Percentiles rank a stretch among this genome's conserved stretches.
Conservation (phyloP, 1,140 invertebrate species). For the Gonatopus flavifemur region DNA sequence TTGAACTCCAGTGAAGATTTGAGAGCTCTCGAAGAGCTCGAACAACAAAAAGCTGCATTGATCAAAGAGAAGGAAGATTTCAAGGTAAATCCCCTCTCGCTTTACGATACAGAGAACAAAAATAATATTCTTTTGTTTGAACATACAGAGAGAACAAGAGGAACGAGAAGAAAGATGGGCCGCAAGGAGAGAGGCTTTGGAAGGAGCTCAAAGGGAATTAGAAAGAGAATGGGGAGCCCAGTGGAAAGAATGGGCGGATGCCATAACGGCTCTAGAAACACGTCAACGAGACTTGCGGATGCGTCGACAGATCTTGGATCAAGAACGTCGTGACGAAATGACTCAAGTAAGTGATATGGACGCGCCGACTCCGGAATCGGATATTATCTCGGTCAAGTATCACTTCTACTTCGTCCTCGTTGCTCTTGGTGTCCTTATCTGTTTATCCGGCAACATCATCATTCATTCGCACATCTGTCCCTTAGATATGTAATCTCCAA, state of each 20-base stretch:
- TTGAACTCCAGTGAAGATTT: constrained; percentile 56
- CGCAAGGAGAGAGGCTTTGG: constrained; percentile 52
- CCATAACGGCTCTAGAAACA: constrained; percentile 50
- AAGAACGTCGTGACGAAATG: constrained; percentile 59
- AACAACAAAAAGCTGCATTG: constrained; percentile 56
- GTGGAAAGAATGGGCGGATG: constrained; percentile 56
- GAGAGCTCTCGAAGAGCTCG: constrained; percentile 51
- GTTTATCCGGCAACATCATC: constrained; percentile 58
- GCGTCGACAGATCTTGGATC: constrained; percentile 51
- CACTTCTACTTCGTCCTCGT: constrained; percentile 55
- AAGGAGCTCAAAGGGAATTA: constrained; percentile 57
- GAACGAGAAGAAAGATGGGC: constrained; percentile 60
- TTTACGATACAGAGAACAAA: neutral
- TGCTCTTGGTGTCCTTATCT: constrained; percentile 54
- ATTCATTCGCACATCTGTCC: constrained; percentile 57
- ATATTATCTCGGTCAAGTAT: constrained; percentile 52
- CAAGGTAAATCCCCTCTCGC: constrained; percentile 35
- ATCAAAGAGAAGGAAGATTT: constrained; percentile 56
- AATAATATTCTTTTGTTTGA: neutral
- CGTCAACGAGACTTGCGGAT: constrained; percentile 55
- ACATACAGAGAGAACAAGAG: constrained; percentile 53
- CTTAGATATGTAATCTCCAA: constrained; percentile 50
- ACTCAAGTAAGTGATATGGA: constrained; percentile 59
- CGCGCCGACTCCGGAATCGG: constrained; percentile 47
- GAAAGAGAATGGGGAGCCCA: constrained; percentile 58